Evolutionary conservation across 2,888 invertebrate genomes (phyloP).

Genomic region (Oscheius myriophilus): DNA sequence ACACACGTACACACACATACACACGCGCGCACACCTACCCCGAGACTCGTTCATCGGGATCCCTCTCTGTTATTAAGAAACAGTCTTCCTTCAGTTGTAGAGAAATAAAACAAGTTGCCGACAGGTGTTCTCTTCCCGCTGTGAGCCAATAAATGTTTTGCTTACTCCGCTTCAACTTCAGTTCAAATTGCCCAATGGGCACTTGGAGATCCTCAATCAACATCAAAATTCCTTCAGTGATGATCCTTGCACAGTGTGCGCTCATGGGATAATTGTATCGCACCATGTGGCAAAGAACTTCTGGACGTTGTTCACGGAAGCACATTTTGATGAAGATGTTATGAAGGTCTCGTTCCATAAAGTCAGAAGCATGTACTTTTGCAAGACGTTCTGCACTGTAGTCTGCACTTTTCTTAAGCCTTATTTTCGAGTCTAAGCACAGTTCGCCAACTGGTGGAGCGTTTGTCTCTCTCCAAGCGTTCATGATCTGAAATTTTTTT

Average conservation of each 20-base stretch:
- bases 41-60: too few species aligned
- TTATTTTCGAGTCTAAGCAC: neutral
- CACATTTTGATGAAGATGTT: slow-evolving; percentile 17
- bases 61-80: neutral
- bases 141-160: neutral
- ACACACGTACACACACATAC: too few species aligned
- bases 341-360: slow-evolving; percentile 18
- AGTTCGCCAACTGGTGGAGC: neutral
- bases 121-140: too few species aligned
- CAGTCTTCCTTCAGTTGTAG: neutral
- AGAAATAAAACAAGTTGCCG: too few species aligned
- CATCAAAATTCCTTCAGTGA: slow-evolving; percentile 3
- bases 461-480: slow-evolving; percentile 1
- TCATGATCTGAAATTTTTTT: neutral
- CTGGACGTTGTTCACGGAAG: neutral
- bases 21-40: too few species aligned
- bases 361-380: slow-evolving; percentile 5
- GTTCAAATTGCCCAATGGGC: neutral
- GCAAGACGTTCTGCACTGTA: slow-evolving; percentile 15
- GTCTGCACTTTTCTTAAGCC: neutral
- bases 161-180: slow-evolving; percentile 13
- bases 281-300: slow-evolving; percentile 16
- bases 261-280: slow-evolving; percentile 26
- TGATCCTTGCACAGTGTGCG: slow-evolving; percentile 13
- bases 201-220: neutral